Evolutionary conservation across 2,888 invertebrate genomes (phyloP), one percentile per base, ranked within the genome.

Genomic region (Temnothorax ravouxi): DNA sequence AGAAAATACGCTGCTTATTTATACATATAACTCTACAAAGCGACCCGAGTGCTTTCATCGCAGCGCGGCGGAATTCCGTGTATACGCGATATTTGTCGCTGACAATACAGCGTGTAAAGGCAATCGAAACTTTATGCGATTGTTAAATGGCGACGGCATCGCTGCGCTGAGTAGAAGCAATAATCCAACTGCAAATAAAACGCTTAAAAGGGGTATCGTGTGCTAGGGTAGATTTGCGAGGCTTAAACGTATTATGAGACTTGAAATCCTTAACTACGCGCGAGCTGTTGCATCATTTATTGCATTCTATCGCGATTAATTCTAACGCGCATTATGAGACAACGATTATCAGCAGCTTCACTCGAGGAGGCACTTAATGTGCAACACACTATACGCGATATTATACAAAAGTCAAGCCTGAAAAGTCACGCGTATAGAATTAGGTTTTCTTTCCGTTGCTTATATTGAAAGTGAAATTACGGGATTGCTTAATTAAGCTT

Each of bases 51-150:
- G 66, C 54, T 67, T 44, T 67, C 15, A 29, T 9, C 41, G 41
- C 52, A 29, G 54, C 34, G 13, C 34, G 13, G 41, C 54, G 41
- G 29, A 77, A 77, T 67, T 56, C 25, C 67, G 15, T 47, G n/a
- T 21, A 38, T 50, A 66, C 15, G 52, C 52, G 52, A 64, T 76
- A 38, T 64, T 76, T 76, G 38, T 77, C 41, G 41, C 29, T 18
- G 38, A 52, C 75, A 41, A 76, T 41, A 13, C 34, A 41, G 13
- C 41, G 38, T 50, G 50, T 34, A 44, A 21, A 54, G 56, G 54
- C 54, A 67, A 77, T 77, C 77, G 67, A 67, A 77, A 77, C 67
- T 77, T 77, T 54, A 77, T n/a, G 44, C 54, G 67, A 77, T 67
- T 67, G 54, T 77, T 44, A 67, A 77, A 67, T 29, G 56, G 5